Conservation (phyloP, 2,113 vertebrate species). For the Calonectris borealis region DNA sequence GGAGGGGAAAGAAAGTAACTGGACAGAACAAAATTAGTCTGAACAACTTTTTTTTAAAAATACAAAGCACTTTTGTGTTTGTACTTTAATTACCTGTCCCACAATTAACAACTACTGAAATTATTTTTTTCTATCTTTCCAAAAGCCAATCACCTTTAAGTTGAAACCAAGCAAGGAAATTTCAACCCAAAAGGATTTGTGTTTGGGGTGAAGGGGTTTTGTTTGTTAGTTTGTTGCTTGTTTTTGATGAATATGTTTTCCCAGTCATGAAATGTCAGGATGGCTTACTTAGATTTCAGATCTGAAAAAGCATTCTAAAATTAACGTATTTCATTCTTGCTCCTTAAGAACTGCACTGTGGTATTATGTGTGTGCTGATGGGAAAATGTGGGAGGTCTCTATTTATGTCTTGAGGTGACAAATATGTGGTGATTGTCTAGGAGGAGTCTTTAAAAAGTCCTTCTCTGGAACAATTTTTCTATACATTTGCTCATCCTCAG, state of each 20-base stretch:
- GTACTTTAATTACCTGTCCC: neutral
- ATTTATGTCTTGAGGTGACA: neutral
- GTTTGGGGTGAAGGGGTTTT: fast-evolving
- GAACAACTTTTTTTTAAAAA: neutral
- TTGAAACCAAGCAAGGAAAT: neutral
- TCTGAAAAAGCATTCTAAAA: neutral
- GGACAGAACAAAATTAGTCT: neutral
- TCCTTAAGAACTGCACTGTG: neutral
- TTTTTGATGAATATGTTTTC: neutral
- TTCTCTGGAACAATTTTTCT: neutral
- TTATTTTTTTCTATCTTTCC: neutral
- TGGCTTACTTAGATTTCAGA: neutral
- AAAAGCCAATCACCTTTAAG: neutral
- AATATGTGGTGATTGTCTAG: neutral
- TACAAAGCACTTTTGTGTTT: neutral
- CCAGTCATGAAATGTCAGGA: neutral
- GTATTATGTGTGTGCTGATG: neutral
- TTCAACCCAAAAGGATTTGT: neutral
- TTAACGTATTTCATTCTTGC: neutral
- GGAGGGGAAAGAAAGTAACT: neutral
- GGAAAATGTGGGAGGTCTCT: neutral
- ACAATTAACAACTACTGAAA: neutral
- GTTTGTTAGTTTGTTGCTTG: fast-evolving
- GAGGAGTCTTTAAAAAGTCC: neutral
- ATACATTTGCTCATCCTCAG: neutral